Percentiles rank a stretch among this genome's conserved stretches.
Conservation (phyloP, 2,797 vertebrate species). For the Propithecus perrieri region DNA sequence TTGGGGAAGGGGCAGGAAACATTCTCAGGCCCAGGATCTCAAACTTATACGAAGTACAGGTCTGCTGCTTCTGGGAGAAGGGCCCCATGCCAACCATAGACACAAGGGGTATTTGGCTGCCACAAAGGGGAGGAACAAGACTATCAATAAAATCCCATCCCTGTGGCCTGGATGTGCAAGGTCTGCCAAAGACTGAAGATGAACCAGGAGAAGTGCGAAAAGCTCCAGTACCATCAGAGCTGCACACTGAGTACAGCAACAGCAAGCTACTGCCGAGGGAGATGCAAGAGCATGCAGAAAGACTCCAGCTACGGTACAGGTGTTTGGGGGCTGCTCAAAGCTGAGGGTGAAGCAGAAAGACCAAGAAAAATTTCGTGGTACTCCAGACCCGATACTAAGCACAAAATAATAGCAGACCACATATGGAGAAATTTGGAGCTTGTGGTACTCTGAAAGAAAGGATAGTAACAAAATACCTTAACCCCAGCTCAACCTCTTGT, state of each 20-base stretch:
- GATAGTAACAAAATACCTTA: background rate
- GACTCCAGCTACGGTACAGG: background rate
- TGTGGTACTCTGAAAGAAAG: background rate
- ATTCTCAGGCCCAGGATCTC: background rate
- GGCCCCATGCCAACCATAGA: background rate
- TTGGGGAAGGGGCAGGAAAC: background rate
- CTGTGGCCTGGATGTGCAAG: background rate
- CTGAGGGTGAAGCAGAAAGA: background rate
- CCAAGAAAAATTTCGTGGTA: background rate
- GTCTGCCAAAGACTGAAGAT: background rate
- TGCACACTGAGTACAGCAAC: background rate
- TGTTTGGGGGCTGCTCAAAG: background rate
- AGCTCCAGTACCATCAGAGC: background rate
- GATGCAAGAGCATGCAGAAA: fast-evolving
- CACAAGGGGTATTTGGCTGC: background rate
- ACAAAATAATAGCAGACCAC: too few relatives aligned
- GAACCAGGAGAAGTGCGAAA: background rate
- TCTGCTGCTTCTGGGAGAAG: background rate
- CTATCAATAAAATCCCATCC: background rate
- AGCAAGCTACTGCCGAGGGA: too few relatives aligned
- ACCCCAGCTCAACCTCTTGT: background rate
- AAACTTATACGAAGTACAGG: background rate
- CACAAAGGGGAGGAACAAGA: background rate
- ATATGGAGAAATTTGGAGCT: background rate
- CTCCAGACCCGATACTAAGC: background rate